Conservation (phyloP, 2,888 invertebrate genomes). For the Trilocha varians region DNA sequence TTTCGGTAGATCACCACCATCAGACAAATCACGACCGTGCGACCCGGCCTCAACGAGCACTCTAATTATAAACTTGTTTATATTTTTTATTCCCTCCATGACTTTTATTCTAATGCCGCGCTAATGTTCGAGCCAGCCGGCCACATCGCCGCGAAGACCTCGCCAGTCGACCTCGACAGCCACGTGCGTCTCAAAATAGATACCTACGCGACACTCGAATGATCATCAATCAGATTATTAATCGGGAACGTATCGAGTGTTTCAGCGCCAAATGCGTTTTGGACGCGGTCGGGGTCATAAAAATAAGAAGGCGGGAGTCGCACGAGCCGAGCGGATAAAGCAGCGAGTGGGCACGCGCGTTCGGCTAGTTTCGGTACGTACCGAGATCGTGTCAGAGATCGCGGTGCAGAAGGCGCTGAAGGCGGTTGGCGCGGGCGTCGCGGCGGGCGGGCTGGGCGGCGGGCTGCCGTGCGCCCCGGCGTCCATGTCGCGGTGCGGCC, state of each 20-base stretch:
- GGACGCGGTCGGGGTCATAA: conserved; percentile 26
- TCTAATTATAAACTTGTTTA: conserved; percentile 73
- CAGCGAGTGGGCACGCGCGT: conserved; percentile 12
- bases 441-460: conserved; percentile 38
- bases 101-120: conserved; percentile 47
- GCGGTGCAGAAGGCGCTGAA: conserved; percentile 70
- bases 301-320: conserved; percentile 10
- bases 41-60: conserved; percentile 67
- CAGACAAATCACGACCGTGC: conserved; percentile 70
- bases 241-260: conserved; percentile 26
- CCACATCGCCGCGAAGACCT: conserved; percentile 27
- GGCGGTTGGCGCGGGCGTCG: conserved; percentile 46
- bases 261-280: conserved; percentile 44
- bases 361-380: conserved; percentile 40
- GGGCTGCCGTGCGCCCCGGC: conserved; percentile 47
- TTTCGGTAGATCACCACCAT: conserved; percentile 69
- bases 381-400: conserved; percentile 66
- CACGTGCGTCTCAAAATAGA: conserved; percentile 66
- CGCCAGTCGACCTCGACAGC: conserved; percentile 47
- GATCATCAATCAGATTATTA: conserved; percentile 29
- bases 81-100: conserved; percentile 63
- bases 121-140: conserved; percentile 21
- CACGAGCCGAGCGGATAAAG: conserved; percentile 16
- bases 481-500: conserved; percentile 48
- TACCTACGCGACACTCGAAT: conserved; percentile 34